A percentile compares a stretch with the other conserved stretches of the same genome.
Evolutionary conservation across 1,140 invertebrate genomes (phyloP).

Genomic region (Drosophila ananassae): DNA sequence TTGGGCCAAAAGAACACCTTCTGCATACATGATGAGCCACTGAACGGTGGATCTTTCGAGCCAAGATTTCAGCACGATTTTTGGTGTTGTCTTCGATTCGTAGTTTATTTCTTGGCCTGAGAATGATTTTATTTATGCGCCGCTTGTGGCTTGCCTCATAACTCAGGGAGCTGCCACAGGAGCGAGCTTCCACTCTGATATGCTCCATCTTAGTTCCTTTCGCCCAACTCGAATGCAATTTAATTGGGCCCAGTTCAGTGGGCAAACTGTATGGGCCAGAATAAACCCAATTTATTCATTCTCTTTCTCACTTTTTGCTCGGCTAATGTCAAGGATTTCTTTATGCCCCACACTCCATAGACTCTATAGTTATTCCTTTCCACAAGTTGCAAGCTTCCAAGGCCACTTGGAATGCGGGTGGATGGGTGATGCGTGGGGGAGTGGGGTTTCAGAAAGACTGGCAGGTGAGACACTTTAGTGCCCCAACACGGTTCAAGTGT

Average conservation of each 20-base stretch:
- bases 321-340: slow-evolving; percentile 46
- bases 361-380: slow-evolving; percentile 1
- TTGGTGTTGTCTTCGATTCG: slow-evolving; percentile 35
- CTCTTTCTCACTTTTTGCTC: slow-evolving; percentile 20
- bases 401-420: slow-evolving; percentile 10
- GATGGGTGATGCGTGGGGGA: neutral
- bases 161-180: slow-evolving; percentile 49
- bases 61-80: slow-evolving; percentile 60
- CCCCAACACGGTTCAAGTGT: slow-evolving; percentile 36
- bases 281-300: slow-evolving; percentile 8
- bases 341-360: neutral
- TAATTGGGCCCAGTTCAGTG: slow-evolving; percentile 66
- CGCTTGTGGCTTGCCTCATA: slow-evolving; percentile 76
- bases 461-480: slow-evolving; percentile 36
- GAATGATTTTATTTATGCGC: slow-evolving; percentile 79
- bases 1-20: slow-evolving; percentile 18
- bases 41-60: slow-evolving; percentile 27
- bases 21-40: slow-evolving; percentile 70
- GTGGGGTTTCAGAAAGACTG: neutral
- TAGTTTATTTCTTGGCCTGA: slow-evolving; percentile 34
- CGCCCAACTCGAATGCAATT: slow-evolving; percentile 44
- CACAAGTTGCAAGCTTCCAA: slow-evolving; percentile 25
- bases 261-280: slow-evolving; percentile 22
- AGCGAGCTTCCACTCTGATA: neutral
- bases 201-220: neutral